phyloP scores from a whole-genome alignment of 2,888 invertebrate genomes.

The Latheticus oryzae region DNA sequence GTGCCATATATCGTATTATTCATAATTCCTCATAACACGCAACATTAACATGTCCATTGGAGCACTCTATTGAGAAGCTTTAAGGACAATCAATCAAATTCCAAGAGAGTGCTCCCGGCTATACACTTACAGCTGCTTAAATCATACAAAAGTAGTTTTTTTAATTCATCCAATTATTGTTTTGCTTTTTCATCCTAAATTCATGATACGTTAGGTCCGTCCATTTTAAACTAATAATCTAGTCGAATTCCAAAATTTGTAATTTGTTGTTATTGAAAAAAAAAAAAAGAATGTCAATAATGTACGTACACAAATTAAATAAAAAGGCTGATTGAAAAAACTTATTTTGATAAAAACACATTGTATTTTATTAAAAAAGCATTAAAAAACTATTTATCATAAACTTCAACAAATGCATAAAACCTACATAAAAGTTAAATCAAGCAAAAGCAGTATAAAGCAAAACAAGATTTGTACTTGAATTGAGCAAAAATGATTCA shows the following conservation, averaged over 20 bases:
- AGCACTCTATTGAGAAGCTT: slow-evolving; percentile 40
- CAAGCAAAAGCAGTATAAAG: slow-evolving; percentile 16
- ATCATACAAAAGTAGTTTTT: slow-evolving; percentile 33
- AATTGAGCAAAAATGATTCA: slow-evolving; percentile 29
- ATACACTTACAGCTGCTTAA: slow-evolving; percentile 26
- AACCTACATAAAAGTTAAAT: slow-evolving; percentile 14
- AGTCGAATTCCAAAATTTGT: slow-evolving; percentile 49
- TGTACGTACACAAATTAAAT: slow-evolving; percentile 42
- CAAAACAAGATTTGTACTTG: slow-evolving; percentile 36
- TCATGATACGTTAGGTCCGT: slow-evolving; percentile 43
- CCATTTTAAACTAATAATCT: slow-evolving; percentile 45
- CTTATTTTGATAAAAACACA: slow-evolving; percentile 40
- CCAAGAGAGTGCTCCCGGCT: slow-evolving; percentile 36
- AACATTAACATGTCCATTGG: slow-evolving; percentile 33
- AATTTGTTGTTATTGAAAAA: slow-evolving; percentile 43
- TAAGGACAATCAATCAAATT: slow-evolving; percentile 32
- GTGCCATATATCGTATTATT: slow-evolving; percentile 65
- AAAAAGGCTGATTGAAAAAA: slow-evolving; percentile 48
- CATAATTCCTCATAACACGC: slow-evolving; percentile 46
- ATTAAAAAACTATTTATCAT: slow-evolving; percentile 41
- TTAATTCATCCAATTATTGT: slow-evolving; percentile 28
- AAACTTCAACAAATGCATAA: slow-evolving; percentile 38
- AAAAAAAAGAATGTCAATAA: slow-evolving; percentile 43
- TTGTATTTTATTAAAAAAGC: slow-evolving; percentile 46
- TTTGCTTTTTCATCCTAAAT: slow-evolving; percentile 34